These are phyloP conservation scores for Dysidea cf. avara DNA, from an alignment of 37 sponge, comb jelly and placozoan species.

Conservation along the genomic window DNA sequence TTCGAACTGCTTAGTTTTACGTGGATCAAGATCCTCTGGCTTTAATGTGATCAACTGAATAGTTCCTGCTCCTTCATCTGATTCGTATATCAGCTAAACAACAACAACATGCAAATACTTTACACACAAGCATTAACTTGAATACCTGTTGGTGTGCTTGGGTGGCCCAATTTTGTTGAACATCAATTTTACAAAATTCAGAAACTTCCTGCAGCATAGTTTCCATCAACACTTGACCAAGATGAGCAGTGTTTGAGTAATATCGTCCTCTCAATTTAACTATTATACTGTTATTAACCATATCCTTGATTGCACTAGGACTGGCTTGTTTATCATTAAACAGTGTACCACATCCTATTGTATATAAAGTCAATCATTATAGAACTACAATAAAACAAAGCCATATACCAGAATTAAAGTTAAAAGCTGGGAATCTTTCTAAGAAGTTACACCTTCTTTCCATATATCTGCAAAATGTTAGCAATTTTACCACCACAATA, in stretches of 20 bases:
- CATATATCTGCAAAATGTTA: conserved; percentile 84
- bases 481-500: too few species aligned
- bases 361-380: background rate
- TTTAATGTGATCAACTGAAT: conserved; percentile 60
- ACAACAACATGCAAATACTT: background rate
- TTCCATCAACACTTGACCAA: conserved; percentile 82
- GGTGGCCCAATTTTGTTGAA: conserved; percentile 58
- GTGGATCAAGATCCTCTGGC: conserved; percentile 48
- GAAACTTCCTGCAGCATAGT: conserved; percentile 80
- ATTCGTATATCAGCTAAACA: conserved; percentile 63
- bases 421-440: conserved; percentile 54
- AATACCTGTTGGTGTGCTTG: conserved; percentile 77
- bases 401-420: conserved; percentile 50
- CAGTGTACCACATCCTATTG: background rate
- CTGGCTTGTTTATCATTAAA: too few species aligned
- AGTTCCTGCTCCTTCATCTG: conserved; percentile 52
- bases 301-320: too few species aligned
- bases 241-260: conserved; percentile 49
- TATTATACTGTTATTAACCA: too few species aligned
- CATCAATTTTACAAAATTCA: conserved; percentile 69
- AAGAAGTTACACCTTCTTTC: conserved; percentile 71
- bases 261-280: too few species aligned
- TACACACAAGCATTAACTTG: conserved; percentile 3
- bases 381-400: background rate
- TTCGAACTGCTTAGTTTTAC: conserved; percentile 29